These are phyloP conservation scores for Papilio gigon DNA, from an alignment of 2,888 invertebrate species.

Conservation along the genomic window DNA sequence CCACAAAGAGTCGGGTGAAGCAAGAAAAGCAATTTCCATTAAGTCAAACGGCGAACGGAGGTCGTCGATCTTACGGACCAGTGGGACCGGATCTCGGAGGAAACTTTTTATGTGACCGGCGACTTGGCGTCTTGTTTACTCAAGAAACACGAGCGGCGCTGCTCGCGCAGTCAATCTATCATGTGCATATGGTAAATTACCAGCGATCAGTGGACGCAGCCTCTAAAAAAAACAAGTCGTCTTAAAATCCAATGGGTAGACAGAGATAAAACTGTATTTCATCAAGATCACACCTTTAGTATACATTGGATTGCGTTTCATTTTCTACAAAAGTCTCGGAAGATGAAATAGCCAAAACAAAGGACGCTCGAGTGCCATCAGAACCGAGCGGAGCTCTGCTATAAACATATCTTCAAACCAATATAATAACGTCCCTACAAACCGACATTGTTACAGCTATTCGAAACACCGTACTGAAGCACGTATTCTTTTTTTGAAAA, in stretches of 20 bases:
- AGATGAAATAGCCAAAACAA: background rate
- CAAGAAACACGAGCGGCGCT: conserved; percentile 59
- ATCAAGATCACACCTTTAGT: background rate
- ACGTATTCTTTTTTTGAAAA: too few relatives aligned
- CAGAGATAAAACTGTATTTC: background rate
- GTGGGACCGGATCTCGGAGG: conserved; percentile 76
- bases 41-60: conserved; percentile 76
- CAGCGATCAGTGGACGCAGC: conserved; percentile 1
- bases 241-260: conserved; percentile 11
- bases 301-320: background rate
- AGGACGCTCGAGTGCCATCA: background rate
- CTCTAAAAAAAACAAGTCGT: conserved; percentile 7
- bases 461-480: background rate
- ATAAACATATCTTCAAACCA: background rate
- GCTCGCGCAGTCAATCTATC: conserved; percentile 48
- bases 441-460: background rate
- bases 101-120: conserved; percentile 76
- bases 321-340: background rate
- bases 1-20: conserved; percentile 65
- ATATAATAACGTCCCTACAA: background rate
- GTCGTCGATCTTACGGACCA: conserved; percentile 77
- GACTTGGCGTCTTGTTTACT: conserved; percentile 71
- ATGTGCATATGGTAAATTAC: conserved; percentile 40
- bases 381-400: background rate
- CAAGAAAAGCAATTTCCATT: conserved; percentile 78